Evolutionary conservation across 2,888 invertebrate species (phyloP).

Genomic region (Chymomyza procnemis): DNA sequence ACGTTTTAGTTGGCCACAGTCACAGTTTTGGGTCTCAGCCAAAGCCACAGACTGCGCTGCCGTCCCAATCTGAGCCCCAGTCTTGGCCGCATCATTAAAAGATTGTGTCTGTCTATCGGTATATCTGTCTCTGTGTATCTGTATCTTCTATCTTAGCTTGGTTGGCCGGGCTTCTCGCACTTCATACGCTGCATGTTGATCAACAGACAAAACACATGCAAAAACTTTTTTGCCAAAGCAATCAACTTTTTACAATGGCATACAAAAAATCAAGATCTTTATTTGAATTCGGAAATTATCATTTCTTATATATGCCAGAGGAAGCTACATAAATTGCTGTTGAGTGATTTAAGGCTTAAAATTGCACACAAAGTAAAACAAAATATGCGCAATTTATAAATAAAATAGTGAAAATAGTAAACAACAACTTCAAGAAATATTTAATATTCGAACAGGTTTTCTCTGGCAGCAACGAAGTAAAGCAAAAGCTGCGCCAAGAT

Average conservation of each 20-base stretch:
- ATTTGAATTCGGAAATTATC: not conserved
- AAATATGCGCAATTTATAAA: no score
- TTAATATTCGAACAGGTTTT: not conserved
- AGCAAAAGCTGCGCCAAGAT: not conserved
- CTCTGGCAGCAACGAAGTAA: not conserved
- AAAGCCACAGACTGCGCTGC: not conserved
- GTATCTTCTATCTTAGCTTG: conserved; percentile 7
- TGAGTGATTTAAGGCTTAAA: no score
- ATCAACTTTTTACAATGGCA: not conserved
- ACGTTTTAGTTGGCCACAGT: conserved; percentile 16
- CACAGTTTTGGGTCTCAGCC: conserved; percentile 23
- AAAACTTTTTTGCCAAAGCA: not conserved
- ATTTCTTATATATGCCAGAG: not conserved
- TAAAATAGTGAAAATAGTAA: not conserved
- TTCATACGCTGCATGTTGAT: conserved; percentile 13
- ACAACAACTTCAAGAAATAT: not conserved
- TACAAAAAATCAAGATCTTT: not conserved
- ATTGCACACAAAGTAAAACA: no score
- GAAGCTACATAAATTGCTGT: not conserved
- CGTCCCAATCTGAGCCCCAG: conserved; percentile 10
- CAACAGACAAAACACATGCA: conserved; percentile 10
- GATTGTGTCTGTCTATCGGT: conserved; percentile 15
- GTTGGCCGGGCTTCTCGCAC: not conserved
- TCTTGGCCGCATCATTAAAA: conserved; percentile 47
- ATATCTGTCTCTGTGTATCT: conserved; percentile 20